These are phyloP conservation scores for Chaenogobius annularis DNA, from an alignment of 2,113 vertebrate genomes.

Conservation along the genomic window DNA sequence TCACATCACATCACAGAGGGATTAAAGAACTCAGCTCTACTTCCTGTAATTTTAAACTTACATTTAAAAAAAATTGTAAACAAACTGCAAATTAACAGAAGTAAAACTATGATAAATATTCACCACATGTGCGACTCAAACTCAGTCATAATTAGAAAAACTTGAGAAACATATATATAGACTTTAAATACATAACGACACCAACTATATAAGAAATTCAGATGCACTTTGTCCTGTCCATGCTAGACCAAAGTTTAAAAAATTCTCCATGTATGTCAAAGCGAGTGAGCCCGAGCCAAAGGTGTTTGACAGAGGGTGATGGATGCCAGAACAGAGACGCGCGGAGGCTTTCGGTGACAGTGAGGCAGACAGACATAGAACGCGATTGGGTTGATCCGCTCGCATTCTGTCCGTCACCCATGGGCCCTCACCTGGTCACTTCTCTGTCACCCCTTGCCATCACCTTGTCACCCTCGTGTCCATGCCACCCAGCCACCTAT, in stretches of 20 bases:
- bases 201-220: too few species aligned
- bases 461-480: conserved; percentile 67
- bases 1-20: too few species aligned
- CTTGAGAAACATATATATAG: too few species aligned
- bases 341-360: conserved; percentile 53
- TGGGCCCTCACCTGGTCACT: conserved; percentile 67
- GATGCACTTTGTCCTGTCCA: not conserved
- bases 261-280: conserved; percentile 43
- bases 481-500: conserved; percentile 70
- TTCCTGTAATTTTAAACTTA: too few species aligned
- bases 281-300: conserved; percentile 48
- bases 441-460: conserved; percentile 72
- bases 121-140: too few species aligned
- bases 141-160: too few species aligned
- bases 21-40: too few species aligned
- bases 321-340: conserved; percentile 38
- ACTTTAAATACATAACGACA: too few species aligned
- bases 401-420: conserved; percentile 70
- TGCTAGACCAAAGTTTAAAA: conserved; percentile 15
- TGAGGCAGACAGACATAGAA: conserved; percentile 60
- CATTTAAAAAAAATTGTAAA: too few species aligned
- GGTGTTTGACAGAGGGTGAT: conserved; percentile 60
- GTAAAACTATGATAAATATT: too few species aligned
- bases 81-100: too few species aligned
- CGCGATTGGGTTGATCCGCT: conserved; percentile 45